Evolutionary conservation across 1,140 invertebrate genomes (phyloP), one percentile per base, ranked within the genome.

Genomic region (Littorina saxatilis): DNA sequence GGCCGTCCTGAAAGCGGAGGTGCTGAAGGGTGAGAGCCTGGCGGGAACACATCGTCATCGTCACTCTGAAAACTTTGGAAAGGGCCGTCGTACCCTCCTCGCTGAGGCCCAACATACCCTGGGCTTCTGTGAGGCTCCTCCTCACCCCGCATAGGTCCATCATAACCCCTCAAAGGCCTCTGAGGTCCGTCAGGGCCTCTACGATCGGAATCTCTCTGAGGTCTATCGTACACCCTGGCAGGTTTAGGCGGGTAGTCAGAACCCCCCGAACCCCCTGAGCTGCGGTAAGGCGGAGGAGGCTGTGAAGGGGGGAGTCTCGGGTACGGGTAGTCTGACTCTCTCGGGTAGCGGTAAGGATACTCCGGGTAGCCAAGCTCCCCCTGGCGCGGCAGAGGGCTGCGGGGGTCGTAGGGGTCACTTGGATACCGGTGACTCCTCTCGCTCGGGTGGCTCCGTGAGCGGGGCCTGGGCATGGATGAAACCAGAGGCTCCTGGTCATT

Each of bases 41-140:
- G 79, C 63, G 17, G 70, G 73, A 89, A 89, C 47, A 87, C 88
- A 77, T 89, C 86, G 72, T 88, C 87, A 61, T 87, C 88, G 40
- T 86, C 82, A 82, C 76, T 80, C 27, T 86, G 83, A 52, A 87
- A 84, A 79, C 84, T 86, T 43, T 83, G 81, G 68, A 79, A 84
- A 5, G 82, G 84, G 29, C 79, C 82, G 29, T 79, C 76, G 20
- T 81, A 70, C 20, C 73, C 76, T 37, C 73, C 76, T 37, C 58
- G 73, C 7, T 76, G 58, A 1, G 40, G 43, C 23, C 61, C 47
- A 2, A 39, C 52, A 0, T 11, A 11, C 43, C 13, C 23, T 23
- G 0, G 27, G 17, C 20, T 23, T n/a, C 37, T 40, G 52, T 11
- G 1, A 37, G 63, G 11, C 15, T 40, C 29, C 20, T 17, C n/a